phyloP scores from a whole-genome alignment of 1,140 invertebrate species.

The Oppia nitens region DNA sequence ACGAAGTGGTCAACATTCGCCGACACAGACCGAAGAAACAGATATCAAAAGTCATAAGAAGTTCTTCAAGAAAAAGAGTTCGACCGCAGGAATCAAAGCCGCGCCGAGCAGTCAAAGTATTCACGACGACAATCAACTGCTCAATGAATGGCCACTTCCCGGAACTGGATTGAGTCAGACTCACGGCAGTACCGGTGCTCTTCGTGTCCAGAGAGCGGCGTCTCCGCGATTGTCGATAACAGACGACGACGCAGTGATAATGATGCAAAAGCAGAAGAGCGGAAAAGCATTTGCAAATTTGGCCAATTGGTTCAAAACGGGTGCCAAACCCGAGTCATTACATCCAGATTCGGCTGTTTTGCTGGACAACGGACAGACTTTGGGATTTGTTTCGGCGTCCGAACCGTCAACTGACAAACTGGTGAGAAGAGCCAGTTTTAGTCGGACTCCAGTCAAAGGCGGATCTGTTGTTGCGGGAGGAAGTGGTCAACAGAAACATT shows the following conservation, averaged over 20 bases:
- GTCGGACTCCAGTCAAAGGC: constrained; percentile 1
- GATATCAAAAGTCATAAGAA: constrained; percentile 38
- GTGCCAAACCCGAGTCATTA: neutral
- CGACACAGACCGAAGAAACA: constrained; percentile 20
- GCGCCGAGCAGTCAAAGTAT: constrained; percentile 22
- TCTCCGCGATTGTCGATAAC: constrained; percentile 25
- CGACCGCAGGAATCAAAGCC: constrained; percentile 17
- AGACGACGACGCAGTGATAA: constrained; percentile 22
- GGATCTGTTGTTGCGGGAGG: constrained; percentile 22
- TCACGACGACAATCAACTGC: constrained; percentile 21
- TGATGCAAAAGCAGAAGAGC: neutral
- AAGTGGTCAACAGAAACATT: constrained; percentile 32
- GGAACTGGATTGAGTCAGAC: neutral
- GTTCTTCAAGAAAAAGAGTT: constrained; percentile 65
- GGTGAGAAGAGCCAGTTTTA: constrained; percentile 4
- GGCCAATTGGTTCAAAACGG: constrained; percentile 16
- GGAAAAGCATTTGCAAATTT: constrained; percentile 8
- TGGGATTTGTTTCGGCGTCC: neutral
- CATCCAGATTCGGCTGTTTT: neutral
- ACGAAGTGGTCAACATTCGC: neutral
- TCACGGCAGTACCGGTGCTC: constrained; percentile 22
- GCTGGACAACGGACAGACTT: neutral
- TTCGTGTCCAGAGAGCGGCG: constrained; percentile 22
- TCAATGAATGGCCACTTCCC: neutral
- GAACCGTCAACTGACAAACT: neutral